Conservation (phyloP, 2,113 vertebrate genomes). For the Nothocercus nigrocapillus region DNA sequence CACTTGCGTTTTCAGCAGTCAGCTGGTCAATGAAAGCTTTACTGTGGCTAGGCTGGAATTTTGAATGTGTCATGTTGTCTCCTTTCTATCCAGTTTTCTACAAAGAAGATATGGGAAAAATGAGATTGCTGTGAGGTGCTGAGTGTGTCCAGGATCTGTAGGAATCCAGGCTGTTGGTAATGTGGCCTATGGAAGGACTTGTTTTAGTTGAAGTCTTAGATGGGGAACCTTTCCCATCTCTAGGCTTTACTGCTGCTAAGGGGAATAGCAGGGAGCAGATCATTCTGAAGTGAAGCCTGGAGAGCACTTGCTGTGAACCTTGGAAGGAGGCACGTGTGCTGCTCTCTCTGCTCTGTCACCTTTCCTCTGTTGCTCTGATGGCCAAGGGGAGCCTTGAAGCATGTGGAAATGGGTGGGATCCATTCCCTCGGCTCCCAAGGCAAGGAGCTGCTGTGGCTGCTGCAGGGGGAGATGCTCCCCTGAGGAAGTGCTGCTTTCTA, state of each 20-base stretch:
- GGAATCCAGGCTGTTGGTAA: not conserved
- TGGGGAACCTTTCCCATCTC: not conserved
- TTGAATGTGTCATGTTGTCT: accelerated
- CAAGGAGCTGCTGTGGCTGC: not conserved
- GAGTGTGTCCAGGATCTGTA: not conserved
- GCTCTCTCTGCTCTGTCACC: not conserved
- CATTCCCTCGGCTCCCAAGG: not conserved
- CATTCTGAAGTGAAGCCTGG: not conserved
- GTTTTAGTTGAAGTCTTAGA: not conserved
- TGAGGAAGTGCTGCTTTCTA: not conserved
- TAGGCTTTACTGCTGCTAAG: not conserved
- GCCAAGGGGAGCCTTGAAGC: not conserved
- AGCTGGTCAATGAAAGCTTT: not conserved
- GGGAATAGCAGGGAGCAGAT: not conserved
- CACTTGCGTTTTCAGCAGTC: not conserved
- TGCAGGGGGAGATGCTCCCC: not conserved
- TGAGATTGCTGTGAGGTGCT: not conserved
- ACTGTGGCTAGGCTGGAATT: not conserved
- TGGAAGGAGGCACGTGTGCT: not conserved
- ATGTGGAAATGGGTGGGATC: not conserved
- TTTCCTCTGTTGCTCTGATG: not conserved
- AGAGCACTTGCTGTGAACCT: not conserved
- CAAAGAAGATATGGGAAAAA: not conserved
- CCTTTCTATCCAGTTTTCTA: not conserved
- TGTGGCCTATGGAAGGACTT: not conserved